Base-by-base conservation (phyloP, 2,888 invertebrate genomes). In the Cantharis lateralis region DNA sequence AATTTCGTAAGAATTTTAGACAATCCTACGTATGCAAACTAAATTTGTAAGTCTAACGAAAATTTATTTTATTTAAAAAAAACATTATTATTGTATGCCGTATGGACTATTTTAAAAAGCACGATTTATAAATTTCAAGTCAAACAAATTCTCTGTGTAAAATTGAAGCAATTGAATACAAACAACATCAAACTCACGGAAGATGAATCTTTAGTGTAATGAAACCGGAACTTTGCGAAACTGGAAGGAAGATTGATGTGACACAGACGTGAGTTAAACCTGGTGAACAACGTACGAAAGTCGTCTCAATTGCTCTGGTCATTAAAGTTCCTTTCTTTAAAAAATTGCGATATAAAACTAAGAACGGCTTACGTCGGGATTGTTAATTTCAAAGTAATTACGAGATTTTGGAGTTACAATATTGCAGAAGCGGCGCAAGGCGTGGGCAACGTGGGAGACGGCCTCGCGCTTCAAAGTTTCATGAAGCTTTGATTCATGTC, bases 201-300 rank as follows among this genome's bases (percentile, higher is more conserved):
- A 86, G 86, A 86, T 84, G 85, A 84, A 86, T 86, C 85, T 85
- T 82, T 82, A 82, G 82, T 82, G 84, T 85, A 86, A 86, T 86
- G 86, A 86, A 86, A 86, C 85, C 84, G 84, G 85, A 85, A 85
- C 83, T 82, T 81, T 80, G 77, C 81, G 84, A 82, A 82, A 82
- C 81, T 80, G 84, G 80, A 83, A 81, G 82, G 83, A 84, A 85
- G 85, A 84, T 85, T 84, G 85, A 85, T 84, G 85, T 82, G 82
- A 80, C 81, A 77, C 71, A 80, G 81, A 79, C 81, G 80, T 79
- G 78, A 78, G 72, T 75, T 76, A 73, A 78, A 78, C 75, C 75
- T 73, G 26, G 63, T 32, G 68, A 71, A 69, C 66, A 74, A 76
- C 70, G 72, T 68, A 72, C 72, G 78, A 81, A 80, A 77, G 76